A percentile compares a stretch with the other conserved stretches of the same genome.
phyloP scores from a whole-genome alignment of 2,113 vertebrate genomes.

The Tyrannus savana region DNA sequence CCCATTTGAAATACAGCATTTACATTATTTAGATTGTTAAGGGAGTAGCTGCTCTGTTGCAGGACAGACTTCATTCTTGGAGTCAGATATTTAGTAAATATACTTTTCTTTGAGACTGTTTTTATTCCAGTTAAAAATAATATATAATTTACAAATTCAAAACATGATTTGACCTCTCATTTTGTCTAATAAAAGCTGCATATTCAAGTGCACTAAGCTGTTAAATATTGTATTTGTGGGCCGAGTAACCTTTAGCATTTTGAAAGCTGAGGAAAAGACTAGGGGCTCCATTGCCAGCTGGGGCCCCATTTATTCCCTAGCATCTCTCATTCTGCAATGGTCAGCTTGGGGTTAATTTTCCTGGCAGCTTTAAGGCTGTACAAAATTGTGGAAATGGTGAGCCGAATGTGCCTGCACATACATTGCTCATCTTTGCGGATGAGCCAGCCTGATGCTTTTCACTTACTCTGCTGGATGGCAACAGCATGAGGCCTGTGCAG shows the following conservation, averaged over 20 bases:
- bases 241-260: neutral
- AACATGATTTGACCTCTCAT: neutral
- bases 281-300: neutral
- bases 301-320: neutral
- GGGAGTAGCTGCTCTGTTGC: neutral
- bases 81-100: neutral
- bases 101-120: neutral
- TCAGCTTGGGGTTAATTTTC: conserved; percentile 48
- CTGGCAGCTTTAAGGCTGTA: neutral
- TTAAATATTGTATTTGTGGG: neutral
- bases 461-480: conserved; percentile 6
- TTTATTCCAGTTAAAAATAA: neutral
- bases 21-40: neutral
- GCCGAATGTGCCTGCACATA: conserved; percentile 2
- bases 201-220: conserved; percentile 1
- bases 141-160: neutral
- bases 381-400: neutral
- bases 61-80: neutral
- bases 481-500: neutral
- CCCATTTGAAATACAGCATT: neutral
- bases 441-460: neutral
- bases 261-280: neutral
- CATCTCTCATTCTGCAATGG: neutral
- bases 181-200: neutral
- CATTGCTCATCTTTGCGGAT: neutral